Evolutionary conservation across 2,113 vertebrate species (phyloP).

Genomic region (Misgurnus mizolepis): DNA sequence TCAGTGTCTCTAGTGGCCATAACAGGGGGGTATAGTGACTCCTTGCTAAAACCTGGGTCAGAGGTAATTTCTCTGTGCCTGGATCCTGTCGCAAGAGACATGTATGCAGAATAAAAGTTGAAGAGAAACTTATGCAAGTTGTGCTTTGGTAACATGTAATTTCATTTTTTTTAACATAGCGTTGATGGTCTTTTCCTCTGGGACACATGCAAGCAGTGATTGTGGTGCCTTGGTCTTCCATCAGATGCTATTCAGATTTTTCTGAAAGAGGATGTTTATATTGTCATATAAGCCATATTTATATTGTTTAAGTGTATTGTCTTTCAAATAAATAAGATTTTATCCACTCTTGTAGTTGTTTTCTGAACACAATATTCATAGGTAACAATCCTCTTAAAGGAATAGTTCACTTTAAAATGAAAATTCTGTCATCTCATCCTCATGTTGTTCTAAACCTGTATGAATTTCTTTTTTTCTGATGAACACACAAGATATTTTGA

Average conservation of each 20-base stretch:
- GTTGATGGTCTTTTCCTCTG: neutral
- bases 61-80: slow-evolving; percentile 9
- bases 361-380: neutral
- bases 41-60: slow-evolving; percentile 44
- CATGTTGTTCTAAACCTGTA: too few species aligned
- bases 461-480: too few species aligned
- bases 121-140: neutral
- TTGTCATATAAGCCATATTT: neutral
- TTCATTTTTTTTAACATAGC: neutral
- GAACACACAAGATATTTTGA: too few species aligned
- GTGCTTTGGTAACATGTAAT: neutral
- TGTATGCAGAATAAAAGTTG: neutral
- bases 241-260: too few species aligned
- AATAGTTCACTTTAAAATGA: too few species aligned
- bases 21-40: slow-evolving; percentile 41
- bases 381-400: too few species aligned
- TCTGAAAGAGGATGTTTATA: neutral
- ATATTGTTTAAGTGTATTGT: neutral
- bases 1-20: slow-evolving; percentile 50
- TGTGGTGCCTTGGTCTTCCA: neutral
- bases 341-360: too few species aligned
- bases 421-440: too few species aligned
- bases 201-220: neutral
- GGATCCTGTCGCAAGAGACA: slow-evolving; percentile 65
- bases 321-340: too few species aligned